phyloP scores from a whole-genome alignment of 2,113 vertebrate genomes.

The Corynorhinus townsendii region DNA sequence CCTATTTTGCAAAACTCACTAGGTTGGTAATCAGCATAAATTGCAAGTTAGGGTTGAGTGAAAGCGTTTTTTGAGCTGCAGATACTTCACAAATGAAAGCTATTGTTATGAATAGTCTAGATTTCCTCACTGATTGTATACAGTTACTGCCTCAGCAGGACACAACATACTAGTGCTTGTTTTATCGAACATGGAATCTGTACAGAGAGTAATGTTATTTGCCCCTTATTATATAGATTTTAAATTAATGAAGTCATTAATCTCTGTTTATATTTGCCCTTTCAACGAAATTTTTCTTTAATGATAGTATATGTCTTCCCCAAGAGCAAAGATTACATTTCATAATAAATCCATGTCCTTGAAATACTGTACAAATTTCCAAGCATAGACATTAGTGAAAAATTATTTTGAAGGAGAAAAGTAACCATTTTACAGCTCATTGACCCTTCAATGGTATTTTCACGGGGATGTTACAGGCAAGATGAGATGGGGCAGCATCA shows the following conservation, averaged over 20 bases:
- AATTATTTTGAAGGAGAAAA: constrained; percentile 40
- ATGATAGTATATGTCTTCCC: background rate
- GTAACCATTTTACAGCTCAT: constrained; percentile 34
- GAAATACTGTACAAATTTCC: constrained; percentile 14
- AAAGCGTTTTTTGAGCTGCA: background rate
- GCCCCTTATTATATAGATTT: constrained; percentile 27
- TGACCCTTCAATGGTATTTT: constrained; percentile 17
- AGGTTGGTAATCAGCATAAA: background rate
- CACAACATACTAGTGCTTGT: background rate
- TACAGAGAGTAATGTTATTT: constrained; percentile 24
- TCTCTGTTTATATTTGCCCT: constrained; percentile 51
- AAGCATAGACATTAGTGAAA: constrained; percentile 20
- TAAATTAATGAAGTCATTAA: constrained; percentile 48
- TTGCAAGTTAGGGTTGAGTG: background rate
- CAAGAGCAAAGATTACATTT: constrained; percentile 30
- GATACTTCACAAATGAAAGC: background rate
- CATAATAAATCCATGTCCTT: constrained; percentile 43
- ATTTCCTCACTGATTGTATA: background rate
- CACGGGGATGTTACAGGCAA: background rate
- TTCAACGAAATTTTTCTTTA: constrained; percentile 39
- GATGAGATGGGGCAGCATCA: background rate
- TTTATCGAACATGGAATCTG: background rate
- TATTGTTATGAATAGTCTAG: background rate
- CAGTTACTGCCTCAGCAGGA: background rate
- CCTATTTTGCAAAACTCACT: constrained; percentile 24